Evolutionary conservation across 2,888 invertebrate genomes (phyloP), one percentile per base, ranked within the genome.

Genomic region (Leistus spinibarbis): DNA sequence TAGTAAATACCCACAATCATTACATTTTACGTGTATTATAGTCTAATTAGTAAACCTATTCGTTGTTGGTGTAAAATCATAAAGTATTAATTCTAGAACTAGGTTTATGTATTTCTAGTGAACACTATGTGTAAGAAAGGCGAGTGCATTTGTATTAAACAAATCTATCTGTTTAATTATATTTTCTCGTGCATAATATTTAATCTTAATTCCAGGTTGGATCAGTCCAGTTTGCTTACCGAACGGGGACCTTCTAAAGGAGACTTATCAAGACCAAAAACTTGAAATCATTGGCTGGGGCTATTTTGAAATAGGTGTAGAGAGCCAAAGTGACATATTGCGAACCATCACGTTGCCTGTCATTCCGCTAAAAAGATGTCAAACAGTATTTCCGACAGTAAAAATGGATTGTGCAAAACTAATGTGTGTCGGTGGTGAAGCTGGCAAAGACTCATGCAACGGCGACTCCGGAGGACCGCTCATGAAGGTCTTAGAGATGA

Each of bases 381-480:
- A 71, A 1, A 56, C 20, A 1, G 27, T 40, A 13, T 77, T 76
- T 54, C 24, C 54, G 24, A 67, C 20, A 62, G 72, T 68, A 17
- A 75, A 62, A 0, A 13, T 66, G 10, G 63, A 62, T 16, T 24
- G 40, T 23, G 2, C 23, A 20, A 78, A 69, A 73, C 84, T 76
- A 57, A 67, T 77, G 68, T 85, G 79, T 78, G 81, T 77, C 5
- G 73, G 73, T 13, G 89, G 90, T 23, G 84, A 86, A 64, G 79
- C 82, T 0, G 89, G 90, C 69, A 86, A 87, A 75, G 91, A 91
- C 79, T 88, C 90, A 0, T 91, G 91, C 77, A 87, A 86, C 0
- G 90, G 91, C 0, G 91, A 91, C 79, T 90, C 90, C 0, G 91
- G 91, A 3, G 91, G 91, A 3, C 91, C 91, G 0, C 77, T 87